Percentiles rank a stretch among this genome's conserved stretches.
phyloP scores from a whole-genome alignment of 2,888 invertebrate genomes.

The Trachelus tabidus region DNA sequence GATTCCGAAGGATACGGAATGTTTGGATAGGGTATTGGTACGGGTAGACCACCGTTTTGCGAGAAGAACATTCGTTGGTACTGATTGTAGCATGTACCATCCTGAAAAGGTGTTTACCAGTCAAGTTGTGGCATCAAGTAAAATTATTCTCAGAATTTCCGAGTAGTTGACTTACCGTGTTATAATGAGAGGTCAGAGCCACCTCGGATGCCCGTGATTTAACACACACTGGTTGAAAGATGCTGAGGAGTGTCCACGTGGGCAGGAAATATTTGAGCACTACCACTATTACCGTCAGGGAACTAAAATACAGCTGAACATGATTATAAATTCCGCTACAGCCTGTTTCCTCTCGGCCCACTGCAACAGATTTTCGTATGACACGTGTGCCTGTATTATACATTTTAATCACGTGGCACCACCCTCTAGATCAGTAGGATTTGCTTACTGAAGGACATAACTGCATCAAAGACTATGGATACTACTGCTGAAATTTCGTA shows the following conservation, averaged over 20 bases:
- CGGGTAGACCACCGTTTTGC: conserved; percentile 35
- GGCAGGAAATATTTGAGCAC: conserved; percentile 52
- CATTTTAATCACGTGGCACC: neutral
- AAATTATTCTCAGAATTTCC: neutral
- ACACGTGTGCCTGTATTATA: neutral
- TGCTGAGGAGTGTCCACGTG: conserved; percentile 52
- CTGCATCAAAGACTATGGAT: conserved; percentile 54
- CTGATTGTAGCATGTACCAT: conserved; percentile 50
- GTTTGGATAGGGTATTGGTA: conserved; percentile 43
- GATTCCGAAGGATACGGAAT: conserved; percentile 49
- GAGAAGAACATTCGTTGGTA: conserved; percentile 53
- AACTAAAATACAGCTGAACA: conserved; percentile 52
- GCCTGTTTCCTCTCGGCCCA: conserved; percentile 59
- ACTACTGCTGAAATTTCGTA: conserved; percentile 67
- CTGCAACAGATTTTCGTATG: conserved; percentile 27
- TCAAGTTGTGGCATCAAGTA: neutral
- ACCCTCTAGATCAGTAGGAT: neutral
- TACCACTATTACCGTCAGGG: conserved; percentile 24
- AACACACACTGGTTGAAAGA: conserved; percentile 51
- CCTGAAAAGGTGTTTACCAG: conserved; percentile 31
- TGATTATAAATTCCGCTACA: conserved; percentile 63
- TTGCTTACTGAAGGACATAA: conserved; percentile 53
- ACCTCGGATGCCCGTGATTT: conserved; percentile 54
- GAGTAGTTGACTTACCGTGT: conserved; percentile 34
- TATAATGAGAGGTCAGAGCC: conserved; percentile 54